phyloP scores from a whole-genome alignment of 2,797 vertebrate genomes.

The Sphaeramia orbicularis region DNA sequence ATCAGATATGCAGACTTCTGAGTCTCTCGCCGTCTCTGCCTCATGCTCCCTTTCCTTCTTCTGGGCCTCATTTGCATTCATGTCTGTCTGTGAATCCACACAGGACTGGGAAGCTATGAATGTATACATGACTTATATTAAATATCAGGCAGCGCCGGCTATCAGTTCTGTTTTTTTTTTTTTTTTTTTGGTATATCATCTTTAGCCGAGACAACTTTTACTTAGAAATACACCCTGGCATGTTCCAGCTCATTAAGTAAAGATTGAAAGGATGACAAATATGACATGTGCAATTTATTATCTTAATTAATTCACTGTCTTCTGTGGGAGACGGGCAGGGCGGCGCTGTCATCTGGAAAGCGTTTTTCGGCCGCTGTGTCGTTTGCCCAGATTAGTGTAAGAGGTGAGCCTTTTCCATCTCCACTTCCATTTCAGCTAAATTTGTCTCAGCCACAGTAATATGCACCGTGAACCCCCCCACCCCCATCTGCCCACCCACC shows the following conservation, averaged over 20 bases:
- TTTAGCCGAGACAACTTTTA: slow-evolving; percentile 44
- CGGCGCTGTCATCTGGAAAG: slow-evolving; percentile 1
- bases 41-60: slow-evolving; percentile 22
- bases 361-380: slow-evolving; percentile 23
- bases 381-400: slow-evolving; percentile 72
- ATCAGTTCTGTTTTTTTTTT: slow-evolving; percentile 27
- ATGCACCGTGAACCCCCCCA: slow-evolving; percentile 62
- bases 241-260: slow-evolving; percentile 75
- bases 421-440: slow-evolving; percentile 72
- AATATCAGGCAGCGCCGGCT: slow-evolving; percentile 55
- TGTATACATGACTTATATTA: slow-evolving; percentile 74
- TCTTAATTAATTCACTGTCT: slow-evolving; percentile 80
- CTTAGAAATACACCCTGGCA: slow-evolving; percentile 32
- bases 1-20: slow-evolving; percentile 71
- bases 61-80: slow-evolving; percentile 68
- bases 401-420: slow-evolving; percentile 73
- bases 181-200: slow-evolving; percentile 32
- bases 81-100: slow-evolving; percentile 56
- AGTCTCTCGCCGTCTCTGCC: slow-evolving; percentile 22
- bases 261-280: slow-evolving; percentile 80
- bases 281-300: slow-evolving; percentile 78
- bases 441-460: slow-evolving; percentile 76
- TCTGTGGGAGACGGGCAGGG: slow-evolving; percentile 58
- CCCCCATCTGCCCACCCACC: neutral
- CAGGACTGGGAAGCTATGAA: slow-evolving; percentile 54